Percentiles rank a stretch among this genome's conserved stretches.
These are phyloP conservation scores for Melanerpes formicivorus DNA, from an alignment of 2,113 vertebrate genomes.

Conservation along the genomic window DNA sequence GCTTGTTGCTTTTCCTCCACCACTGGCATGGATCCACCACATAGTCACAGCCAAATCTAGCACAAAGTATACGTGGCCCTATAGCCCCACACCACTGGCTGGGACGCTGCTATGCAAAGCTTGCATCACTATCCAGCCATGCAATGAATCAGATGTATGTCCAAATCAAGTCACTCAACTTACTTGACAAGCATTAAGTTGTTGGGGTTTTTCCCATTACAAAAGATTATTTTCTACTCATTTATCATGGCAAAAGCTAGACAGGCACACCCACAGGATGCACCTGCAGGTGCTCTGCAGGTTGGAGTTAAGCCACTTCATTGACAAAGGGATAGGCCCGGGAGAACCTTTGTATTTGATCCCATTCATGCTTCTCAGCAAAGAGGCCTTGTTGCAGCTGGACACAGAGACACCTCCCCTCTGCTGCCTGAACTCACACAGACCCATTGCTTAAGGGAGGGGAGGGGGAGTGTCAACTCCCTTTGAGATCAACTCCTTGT, in stretches of 20 bases:
- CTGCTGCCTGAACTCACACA: neutral
- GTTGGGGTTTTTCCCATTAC: neutral
- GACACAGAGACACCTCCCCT: neutral
- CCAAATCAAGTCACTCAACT: neutral
- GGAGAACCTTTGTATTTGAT: neutral
- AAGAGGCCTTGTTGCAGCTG: neutral
- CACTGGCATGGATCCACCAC: neutral
- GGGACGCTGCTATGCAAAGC: neutral
- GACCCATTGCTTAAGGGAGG: neutral
- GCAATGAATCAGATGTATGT: fast-evolving
- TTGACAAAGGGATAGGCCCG: neutral
- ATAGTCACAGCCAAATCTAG: neutral
- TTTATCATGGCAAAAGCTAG: neutral
- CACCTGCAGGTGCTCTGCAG: neutral
- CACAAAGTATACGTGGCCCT: neutral
- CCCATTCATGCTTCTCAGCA: neutral
- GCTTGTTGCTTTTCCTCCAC: neutral
- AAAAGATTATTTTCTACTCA: neutral
- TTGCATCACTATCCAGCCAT: neutral
- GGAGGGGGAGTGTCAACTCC: too few species aligned
- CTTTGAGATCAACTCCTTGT: neutral
- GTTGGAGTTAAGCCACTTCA: neutral
- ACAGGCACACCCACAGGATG: neutral
- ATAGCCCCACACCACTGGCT: neutral
- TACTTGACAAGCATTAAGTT: neutral